Evolutionary conservation across 2,888 invertebrate genomes (phyloP).

Genomic region (Trissonchulus latispiculum): DNA sequence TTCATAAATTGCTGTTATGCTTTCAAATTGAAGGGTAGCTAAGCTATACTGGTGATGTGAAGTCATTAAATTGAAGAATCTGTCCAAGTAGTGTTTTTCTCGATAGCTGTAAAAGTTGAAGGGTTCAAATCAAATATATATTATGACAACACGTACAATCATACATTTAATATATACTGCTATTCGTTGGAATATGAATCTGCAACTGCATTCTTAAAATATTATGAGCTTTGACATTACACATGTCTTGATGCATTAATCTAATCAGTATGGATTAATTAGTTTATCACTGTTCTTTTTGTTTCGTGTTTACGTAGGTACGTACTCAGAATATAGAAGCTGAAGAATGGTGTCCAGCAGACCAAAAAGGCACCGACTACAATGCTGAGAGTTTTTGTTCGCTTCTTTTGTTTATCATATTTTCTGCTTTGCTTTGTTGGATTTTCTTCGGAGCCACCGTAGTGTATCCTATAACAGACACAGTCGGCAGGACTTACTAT

Average conservation of each 20-base stretch:
- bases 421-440: conserved; percentile 7
- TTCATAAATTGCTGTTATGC: not conserved
- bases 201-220: no score
- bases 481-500: no score
- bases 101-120: no score
- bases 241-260: not conserved
- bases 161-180: no score
- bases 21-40: no score
- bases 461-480: conserved; percentile 6
- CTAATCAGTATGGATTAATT: not conserved
- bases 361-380: conserved; percentile 19
- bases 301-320: no score
- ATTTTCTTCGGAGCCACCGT: conserved; percentile 2
- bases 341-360: conserved; percentile 18
- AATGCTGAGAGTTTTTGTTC: conserved; percentile 14
- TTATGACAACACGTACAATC: no score
- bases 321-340: conserved; percentile 1
- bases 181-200: no score
- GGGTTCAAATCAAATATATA: no score
- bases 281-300: no score
- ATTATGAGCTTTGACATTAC: no score
- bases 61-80: not conserved
- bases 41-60: no score
- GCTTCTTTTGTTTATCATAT: conserved; percentile 13
- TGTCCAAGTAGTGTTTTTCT: not conserved